Percentiles rank a stretch among this genome's conserved stretches.
phyloP scores from a whole-genome alignment of 2,113 vertebrate genomes.

The Alectura lathami region DNA sequence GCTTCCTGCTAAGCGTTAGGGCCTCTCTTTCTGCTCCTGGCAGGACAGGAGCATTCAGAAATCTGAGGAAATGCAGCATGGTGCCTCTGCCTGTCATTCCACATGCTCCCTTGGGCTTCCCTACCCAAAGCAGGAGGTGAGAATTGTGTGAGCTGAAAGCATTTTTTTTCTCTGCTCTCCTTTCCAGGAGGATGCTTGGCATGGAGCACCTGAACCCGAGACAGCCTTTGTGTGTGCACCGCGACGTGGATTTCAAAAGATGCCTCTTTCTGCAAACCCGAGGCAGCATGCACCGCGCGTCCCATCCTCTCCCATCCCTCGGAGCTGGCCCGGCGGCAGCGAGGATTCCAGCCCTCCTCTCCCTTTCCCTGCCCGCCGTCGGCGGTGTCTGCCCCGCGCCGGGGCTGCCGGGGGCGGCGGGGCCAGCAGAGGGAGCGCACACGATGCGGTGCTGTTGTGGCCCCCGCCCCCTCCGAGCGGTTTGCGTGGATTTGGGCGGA shows the following conservation, averaged over 20 bases:
- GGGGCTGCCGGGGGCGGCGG: too few relatives aligned
- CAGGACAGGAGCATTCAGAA: neutral
- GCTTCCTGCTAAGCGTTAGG: neutral
- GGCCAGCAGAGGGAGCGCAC: slow-evolving; percentile 66
- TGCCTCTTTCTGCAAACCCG: neutral
- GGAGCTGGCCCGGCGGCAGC: too few relatives aligned
- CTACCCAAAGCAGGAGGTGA: neutral
- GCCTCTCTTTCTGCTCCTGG: too few relatives aligned
- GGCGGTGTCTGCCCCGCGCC: neutral
- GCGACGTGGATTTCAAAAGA: neutral
- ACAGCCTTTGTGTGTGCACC: neutral
- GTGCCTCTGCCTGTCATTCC: neutral
- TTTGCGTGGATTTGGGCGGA: neutral
- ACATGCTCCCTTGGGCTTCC: fast-evolving
- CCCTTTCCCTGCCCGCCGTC: too few relatives aligned
- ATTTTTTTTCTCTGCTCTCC: fast-evolving
- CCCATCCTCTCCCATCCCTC: neutral
- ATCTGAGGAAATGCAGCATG: fast-evolving
- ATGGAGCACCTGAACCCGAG: too few relatives aligned
- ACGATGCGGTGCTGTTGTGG: neutral
- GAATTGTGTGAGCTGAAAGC: fast-evolving
- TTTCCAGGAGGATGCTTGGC: fast-evolving
- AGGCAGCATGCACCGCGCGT: neutral
- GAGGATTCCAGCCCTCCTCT: too few relatives aligned
- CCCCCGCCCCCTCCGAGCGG: neutral